phyloP scores from a whole-genome alignment of 2,888 invertebrate genomes.

The Seira musarum region DNA sequence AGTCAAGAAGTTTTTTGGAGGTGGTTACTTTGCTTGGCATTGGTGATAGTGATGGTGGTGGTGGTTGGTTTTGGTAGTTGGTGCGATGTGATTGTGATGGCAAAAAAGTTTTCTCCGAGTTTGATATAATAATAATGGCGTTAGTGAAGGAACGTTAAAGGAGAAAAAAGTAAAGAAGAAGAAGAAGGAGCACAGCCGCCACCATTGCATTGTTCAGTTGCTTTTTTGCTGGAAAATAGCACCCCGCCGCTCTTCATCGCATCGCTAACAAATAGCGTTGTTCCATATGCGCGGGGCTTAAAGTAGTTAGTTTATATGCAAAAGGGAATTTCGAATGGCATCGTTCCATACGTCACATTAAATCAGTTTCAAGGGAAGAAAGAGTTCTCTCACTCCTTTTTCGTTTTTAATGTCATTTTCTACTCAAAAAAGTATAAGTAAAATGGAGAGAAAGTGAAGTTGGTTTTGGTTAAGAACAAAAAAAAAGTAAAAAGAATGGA shows the following conservation, averaged over 20 bases:
- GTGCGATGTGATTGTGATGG: background rate
- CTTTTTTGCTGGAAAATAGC: slow-evolving; percentile 16
- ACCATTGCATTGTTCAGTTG: slow-evolving; percentile 4
- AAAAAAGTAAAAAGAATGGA: background rate
- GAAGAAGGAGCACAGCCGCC: slow-evolving; percentile 46
- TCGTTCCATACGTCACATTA: slow-evolving; percentile 70
- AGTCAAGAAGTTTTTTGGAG: slow-evolving; percentile 29
- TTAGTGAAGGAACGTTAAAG: slow-evolving; percentile 35
- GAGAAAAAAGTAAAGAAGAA: slow-evolving; percentile 26
- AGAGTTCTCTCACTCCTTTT: background rate
- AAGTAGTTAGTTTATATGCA: slow-evolving; percentile 70
- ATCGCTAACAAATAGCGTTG: slow-evolving; percentile 61
- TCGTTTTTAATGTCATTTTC: slow-evolving; percentile 15
- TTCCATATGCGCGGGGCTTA: slow-evolving; percentile 68
- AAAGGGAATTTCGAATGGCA: slow-evolving; percentile 70
- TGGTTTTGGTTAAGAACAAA: background rate
- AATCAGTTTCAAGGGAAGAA: background rate
- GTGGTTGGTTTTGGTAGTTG: no score
- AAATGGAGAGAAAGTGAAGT: slow-evolving; percentile 11
- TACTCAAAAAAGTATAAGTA: slow-evolving; percentile 15
- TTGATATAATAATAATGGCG: slow-evolving; percentile 58
- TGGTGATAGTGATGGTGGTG: no score
- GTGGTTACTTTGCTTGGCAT: background rate
- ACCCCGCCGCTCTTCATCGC: slow-evolving; percentile 44
- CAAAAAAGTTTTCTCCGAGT: slow-evolving; percentile 17